Base-by-base conservation (phyloP, 1,140 invertebrate species). In the Magallana ariakensis region DNA sequence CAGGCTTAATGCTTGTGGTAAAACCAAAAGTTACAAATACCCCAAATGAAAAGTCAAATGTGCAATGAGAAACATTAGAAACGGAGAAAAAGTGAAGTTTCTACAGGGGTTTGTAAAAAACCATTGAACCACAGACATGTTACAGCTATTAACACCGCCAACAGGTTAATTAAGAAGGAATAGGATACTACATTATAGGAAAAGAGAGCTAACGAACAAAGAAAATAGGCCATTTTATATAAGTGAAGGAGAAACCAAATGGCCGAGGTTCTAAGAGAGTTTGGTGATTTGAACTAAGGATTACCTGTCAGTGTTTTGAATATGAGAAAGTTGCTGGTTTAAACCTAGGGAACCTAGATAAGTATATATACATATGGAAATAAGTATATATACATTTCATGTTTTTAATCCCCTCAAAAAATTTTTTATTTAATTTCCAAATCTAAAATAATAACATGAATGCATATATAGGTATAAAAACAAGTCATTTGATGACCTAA, bases 261-360 rank as follows among this genome's bases (percentile, higher is more conserved):
- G 22, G 66, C 66, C 16, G 15, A 60, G 26, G 16, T 83, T 4
- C 19, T 60, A 33, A 57, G 16, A 62, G 57, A n/a, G 46, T 8
- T 70, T 53, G 10, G 15, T 33, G 19, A 46, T 19, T 70, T 10
- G 16, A 85, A 75, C 22, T 33, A 46, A 46, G 33, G 33, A 46
- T 75, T 75, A 75, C 66, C 66, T 75, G 66, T 83, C 22, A 56
- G 58, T 58, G 82, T 56, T 83, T 83, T 56, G 46, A 33, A 19
- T 56, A 58, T 57, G 46, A 58, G 82, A 75, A 75, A 0, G 66
- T 75, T 75, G 66, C 66, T 75, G 66, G 66, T 13, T 75, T 75
- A 75, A 75, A 19, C 22, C 66, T 75, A 75, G 66, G 22, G 33
- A 75, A 75, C 66, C 66, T 75, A 75, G 33, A 46, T 46, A 46